phyloP scores from a whole-genome alignment of 2,797 vertebrate genomes.

The Epinephelus coioides region DNA sequence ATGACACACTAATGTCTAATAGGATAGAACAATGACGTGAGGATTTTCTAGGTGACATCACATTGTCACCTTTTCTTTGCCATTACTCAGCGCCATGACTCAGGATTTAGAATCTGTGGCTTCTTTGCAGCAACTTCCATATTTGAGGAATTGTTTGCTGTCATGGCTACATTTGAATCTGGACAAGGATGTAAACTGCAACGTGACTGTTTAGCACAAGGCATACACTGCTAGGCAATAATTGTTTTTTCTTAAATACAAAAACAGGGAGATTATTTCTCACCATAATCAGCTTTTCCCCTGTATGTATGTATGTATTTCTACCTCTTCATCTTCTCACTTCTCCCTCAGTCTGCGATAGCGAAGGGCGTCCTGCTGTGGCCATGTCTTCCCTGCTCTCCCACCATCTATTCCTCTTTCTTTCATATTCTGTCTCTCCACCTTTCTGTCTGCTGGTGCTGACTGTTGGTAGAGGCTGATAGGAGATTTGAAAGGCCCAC shows the following conservation, averaged over 20 bases:
- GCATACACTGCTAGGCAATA: no score
- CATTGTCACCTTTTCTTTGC: no score
- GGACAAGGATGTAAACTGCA: no score
- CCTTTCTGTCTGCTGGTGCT: conserved; percentile 46
- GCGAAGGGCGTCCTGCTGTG: conserved; percentile 57
- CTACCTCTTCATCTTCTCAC: conserved; percentile 40
- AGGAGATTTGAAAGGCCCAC: conserved; percentile 62
- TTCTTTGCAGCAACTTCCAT: no score
- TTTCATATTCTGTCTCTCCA: conserved; percentile 13
- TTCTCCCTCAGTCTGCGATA: conserved; percentile 32
- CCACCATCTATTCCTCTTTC: conserved; percentile 19
- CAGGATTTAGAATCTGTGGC: no score
- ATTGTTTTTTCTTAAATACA: conserved; percentile 4
- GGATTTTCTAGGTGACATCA: no score
- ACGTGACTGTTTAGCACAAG: no score
- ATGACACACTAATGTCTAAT: no score
- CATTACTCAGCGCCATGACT: no score
- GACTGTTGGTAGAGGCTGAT: conserved; percentile 55
- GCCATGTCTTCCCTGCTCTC: conserved; percentile 36
- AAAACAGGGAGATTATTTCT: conserved; percentile 20
- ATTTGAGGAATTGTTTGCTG: no score
- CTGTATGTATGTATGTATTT: background rate
- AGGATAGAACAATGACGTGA: no score
- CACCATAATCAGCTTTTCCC: conserved; percentile 1
- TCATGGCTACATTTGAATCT: no score